These are phyloP conservation scores for Coremacera marginata DNA, from an alignment of 2,888 invertebrate genomes.

Conservation along the genomic window DNA sequence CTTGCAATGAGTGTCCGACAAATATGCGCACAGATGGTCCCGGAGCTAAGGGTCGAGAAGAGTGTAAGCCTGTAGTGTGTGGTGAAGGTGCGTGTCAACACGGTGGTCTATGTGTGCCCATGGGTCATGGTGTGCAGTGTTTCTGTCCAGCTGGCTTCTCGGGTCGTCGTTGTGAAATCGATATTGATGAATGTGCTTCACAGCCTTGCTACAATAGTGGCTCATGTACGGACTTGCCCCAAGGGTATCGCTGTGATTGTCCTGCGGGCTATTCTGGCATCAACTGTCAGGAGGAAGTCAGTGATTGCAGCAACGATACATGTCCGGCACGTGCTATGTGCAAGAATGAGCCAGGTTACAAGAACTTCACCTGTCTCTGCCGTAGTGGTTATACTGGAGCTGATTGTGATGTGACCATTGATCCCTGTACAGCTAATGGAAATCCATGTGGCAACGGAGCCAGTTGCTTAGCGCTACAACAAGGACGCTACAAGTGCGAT, in stretches of 20 bases:
- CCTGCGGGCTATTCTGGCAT: slow-evolving; percentile 89
- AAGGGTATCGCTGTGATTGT: slow-evolving; percentile 92
- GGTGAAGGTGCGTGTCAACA: slow-evolving; percentile 90
- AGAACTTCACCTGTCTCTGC: slow-evolving; percentile 93
- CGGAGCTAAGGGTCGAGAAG: slow-evolving; percentile 85
- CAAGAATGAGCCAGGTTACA: slow-evolving; percentile 91
- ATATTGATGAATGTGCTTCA: slow-evolving; percentile 94
- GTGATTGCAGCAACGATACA: slow-evolving; percentile 89
- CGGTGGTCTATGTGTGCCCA: slow-evolving; percentile 89
- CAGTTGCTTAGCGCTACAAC: slow-evolving; percentile 88
- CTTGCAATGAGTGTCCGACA: slow-evolving; percentile 91
- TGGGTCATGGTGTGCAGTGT: slow-evolving; percentile 90
- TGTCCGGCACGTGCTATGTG: slow-evolving; percentile 98
- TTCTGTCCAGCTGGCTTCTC: slow-evolving; percentile 96
- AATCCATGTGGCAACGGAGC: slow-evolving; percentile 94
- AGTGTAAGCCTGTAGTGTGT: slow-evolving; percentile 89
- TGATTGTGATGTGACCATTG: slow-evolving; percentile 91
- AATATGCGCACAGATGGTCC: slow-evolving; percentile 87
- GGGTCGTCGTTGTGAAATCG: slow-evolving; percentile 92
- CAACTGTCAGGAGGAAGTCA: slow-evolving; percentile 93
- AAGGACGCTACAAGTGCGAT: slow-evolving; percentile 93
- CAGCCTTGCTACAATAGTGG: slow-evolving; percentile 95
- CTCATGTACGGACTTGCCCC: slow-evolving; percentile 90
- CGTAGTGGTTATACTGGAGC: slow-evolving; percentile 94
- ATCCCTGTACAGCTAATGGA: slow-evolving; percentile 89